Base-by-base conservation (phyloP, 2,888 invertebrate genomes). In the Lycocerus yunnanus region DNA sequence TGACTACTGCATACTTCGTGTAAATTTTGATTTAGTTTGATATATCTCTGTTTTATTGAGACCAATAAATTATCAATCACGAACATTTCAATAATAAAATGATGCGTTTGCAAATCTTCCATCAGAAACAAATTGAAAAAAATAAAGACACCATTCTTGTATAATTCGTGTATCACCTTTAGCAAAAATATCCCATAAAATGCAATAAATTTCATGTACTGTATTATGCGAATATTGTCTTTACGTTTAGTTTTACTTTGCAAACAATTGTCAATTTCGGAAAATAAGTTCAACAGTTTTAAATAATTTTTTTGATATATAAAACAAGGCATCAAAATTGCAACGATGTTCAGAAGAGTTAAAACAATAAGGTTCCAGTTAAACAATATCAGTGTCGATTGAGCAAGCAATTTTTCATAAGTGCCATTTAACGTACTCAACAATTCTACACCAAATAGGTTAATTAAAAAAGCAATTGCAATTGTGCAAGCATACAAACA, bases 301-400 rank as follows among this genome's bases (percentile, higher is more conserved):
- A n/a, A 43, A 43, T 43, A 43, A 8, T 43, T 43, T 0, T 43
- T 43, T 8, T n/a, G 8, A 43, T 43, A n/a, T 2, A 43, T 1
- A 6, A 43, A n/a, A n/a, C n/a, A 43, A 6, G 43, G n/a, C 2
- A n/a, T n/a, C 6, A 43, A n/a, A n/a, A 43, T 43, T 6, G 43
- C 5, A 6, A n/a, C 8, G 8, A 43, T n/a, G 2, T 43, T 43
- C 1, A 43, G n/a, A 43, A 43, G n/a, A n/a, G n/a, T 43, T 0
- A 6, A 6, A 6, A n/a, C 0, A 43, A 4, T 1, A 2, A 6
- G 1, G 8, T 6, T n/a, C 0, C 1, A n/a, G 1, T n/a, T n/a
- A 43, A 4, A 13, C 8, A n/a, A 6, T 0, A 43, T 2, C 2
- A 21, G 2, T 43, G 43, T n/a, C 2, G 43, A 43, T 43, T 13